A percentile compares a stretch with the other conserved stretches of the same genome.
Evolutionary conservation across 1,140 invertebrate species (phyloP).

Genomic region (Leptestheria dahalacensis): DNA sequence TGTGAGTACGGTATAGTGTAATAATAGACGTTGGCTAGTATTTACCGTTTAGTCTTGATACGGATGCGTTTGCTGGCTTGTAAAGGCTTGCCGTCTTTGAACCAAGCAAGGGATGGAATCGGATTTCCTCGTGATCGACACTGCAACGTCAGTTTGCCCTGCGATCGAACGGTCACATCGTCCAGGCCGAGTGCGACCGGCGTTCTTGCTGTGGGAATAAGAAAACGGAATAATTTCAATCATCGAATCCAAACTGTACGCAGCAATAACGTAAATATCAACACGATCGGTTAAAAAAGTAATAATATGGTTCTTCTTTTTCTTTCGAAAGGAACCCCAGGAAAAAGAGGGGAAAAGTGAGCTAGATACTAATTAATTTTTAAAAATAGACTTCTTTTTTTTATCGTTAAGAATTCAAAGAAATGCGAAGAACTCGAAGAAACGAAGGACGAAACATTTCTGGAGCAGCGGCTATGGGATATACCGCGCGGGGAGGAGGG

Average conservation of each 20-base stretch:
- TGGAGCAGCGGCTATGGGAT: background rate
- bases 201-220: constrained; percentile 20
- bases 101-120: constrained; percentile 52
- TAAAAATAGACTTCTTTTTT: background rate
- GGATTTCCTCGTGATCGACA: constrained; percentile 50
- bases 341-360: background rate
- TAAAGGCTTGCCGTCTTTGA: constrained; percentile 40
- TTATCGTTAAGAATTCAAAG: background rate
- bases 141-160: constrained; percentile 37
- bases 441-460: background rate
- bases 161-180: constrained; percentile 22
- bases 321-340: background rate
- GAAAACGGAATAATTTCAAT: background rate
- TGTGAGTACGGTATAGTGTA: too few species aligned
- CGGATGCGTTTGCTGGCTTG: constrained; percentile 21
- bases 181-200: constrained; percentile 24
- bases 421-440: background rate
- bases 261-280: background rate
- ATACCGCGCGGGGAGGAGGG: background rate
- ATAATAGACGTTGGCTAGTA: too few species aligned
- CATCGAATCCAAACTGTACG: background rate
- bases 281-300: background rate
- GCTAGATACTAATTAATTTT: background rate
- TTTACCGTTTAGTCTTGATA: constrained; percentile 28
- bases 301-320: background rate